Evolutionary conservation across 2,888 invertebrate genomes (phyloP), one percentile per base, ranked within the genome.

Genomic region (Scaptomyza cyrtandrae): DNA sequence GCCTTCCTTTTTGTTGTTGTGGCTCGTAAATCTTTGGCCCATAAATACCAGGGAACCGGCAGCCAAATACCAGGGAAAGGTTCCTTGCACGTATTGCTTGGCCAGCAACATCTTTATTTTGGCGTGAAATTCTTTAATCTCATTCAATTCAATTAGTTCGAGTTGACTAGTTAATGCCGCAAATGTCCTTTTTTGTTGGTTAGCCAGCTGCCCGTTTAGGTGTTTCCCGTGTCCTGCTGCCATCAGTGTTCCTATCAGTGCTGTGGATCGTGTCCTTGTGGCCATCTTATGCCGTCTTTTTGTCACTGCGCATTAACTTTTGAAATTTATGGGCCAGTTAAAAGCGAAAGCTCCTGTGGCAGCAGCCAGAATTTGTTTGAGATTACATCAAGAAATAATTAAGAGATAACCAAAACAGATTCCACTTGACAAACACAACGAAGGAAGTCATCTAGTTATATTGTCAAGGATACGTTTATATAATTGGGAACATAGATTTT

Each of bases 101-200:
- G 73, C 58, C 64, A 68, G 43, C 50, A 62, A 80, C 70, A 71
- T 80, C 86, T 85, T 84, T 78, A 86, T 77, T 82, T 81, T 72
- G 80, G 89, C 90, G 89, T 90, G 83, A 89, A 90, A 90, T 88
- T 85, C 90, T 90, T 91, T 91, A 91, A 91, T 91, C 90, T 90
- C 81, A 86, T 89, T 91, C 90, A 91, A 91, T 91, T 91, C 90
- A 91, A 91, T 91, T 91, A 91, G 90, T 90, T 90, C 89, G 77
- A 91, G 81, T 88, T 89, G 90, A 89, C 86, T 90, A 88, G 90
- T 79, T 90, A 89, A 89, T 89, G 83, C 82, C 65, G 71, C 75
- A 71, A 77, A 55, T 78, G 80, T 80, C 83, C 78, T 67, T 74
- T 50, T 24, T 49, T n/a, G 50, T 39, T 39, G n/a, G 49, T 39